Conservation (phyloP, 2,888 invertebrate genomes). For the Drosophila multiciliata region DNA sequence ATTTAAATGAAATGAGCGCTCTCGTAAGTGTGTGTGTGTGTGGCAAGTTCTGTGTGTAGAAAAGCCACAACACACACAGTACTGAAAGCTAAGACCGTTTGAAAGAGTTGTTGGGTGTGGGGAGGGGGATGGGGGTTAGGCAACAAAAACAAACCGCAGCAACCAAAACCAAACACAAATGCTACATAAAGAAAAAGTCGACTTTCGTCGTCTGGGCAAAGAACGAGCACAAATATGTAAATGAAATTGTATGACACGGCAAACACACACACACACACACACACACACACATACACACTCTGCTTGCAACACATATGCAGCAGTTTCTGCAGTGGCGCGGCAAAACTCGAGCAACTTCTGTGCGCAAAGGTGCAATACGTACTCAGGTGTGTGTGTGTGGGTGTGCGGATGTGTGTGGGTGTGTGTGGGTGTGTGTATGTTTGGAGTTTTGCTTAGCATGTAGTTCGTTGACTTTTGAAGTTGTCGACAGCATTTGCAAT, state of each 20-base stretch:
- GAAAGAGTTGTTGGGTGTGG: neutral
- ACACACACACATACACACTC: constrained; percentile 17
- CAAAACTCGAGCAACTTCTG: constrained; percentile 64
- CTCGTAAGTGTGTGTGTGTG: constrained; percentile 22
- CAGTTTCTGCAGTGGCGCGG: constrained; percentile 60
- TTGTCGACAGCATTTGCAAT: constrained; percentile 54
- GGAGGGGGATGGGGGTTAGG: constrained; percentile 12
- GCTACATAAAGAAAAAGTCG: constrained; percentile 80
- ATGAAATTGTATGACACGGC: constrained; percentile 75
- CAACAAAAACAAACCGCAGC: constrained; percentile 74
- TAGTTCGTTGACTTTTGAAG: constrained; percentile 81
- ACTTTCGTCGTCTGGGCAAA: constrained; percentile 63
- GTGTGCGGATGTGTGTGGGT: constrained; percentile 30
- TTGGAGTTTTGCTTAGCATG: constrained; percentile 58
- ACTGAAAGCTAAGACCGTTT: constrained; percentile 2
- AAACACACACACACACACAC: constrained; percentile 46
- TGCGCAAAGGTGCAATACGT: constrained; percentile 67
- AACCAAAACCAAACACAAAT: constrained; percentile 78
- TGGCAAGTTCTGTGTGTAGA: constrained; percentile 52
- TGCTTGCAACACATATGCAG: constrained; percentile 38
- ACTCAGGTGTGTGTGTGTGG: constrained; percentile 37
- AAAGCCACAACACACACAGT: constrained; percentile 73
- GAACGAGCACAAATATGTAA: constrained; percentile 76
- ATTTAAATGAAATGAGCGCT: constrained; percentile 71
- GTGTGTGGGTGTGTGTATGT: constrained; percentile 31